A percentile compares a stretch with the other conserved stretches of the same genome.
These are phyloP conservation scores for Elegia similella DNA, from an alignment of 2,888 invertebrate species.

Conservation along the genomic window DNA sequence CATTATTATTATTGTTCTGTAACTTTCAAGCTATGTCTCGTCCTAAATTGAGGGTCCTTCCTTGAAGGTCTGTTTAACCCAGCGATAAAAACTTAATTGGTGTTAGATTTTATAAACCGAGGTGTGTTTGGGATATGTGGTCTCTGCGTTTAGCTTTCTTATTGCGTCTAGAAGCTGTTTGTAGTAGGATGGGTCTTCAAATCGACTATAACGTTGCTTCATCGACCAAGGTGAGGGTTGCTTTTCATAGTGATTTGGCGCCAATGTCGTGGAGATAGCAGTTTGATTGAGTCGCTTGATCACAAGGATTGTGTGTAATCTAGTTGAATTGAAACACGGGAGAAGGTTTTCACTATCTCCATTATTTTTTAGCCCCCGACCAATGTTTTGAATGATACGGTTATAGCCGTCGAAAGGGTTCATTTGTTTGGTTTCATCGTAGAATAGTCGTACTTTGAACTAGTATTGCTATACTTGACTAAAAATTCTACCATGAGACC, in stretches of 20 bases:
- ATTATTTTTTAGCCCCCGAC: slow-evolving; percentile 19
- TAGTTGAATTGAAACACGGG: slow-evolving; percentile 26
- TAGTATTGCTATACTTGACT: slow-evolving; percentile 2
- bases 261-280: slow-evolving; percentile 1
- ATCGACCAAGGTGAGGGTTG: neutral
- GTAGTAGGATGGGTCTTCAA: slow-evolving; percentile 15
- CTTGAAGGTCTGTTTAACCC: slow-evolving; percentile 50
- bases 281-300: slow-evolving; percentile 16
- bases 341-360: slow-evolving; percentile 25
- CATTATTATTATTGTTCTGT: neutral
- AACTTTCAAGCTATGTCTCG: neutral
- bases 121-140: slow-evolving; percentile 77
- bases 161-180: slow-evolving; percentile 42
- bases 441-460: neutral
- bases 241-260: neutral
- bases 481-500: slow-evolving; percentile 6
- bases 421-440: neutral
- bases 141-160: slow-evolving; percentile 58
- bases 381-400: neutral
- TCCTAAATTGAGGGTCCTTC: slow-evolving; percentile 3
- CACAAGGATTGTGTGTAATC: slow-evolving; percentile 23
- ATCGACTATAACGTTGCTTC: neutral
- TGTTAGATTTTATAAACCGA: slow-evolving; percentile 65
- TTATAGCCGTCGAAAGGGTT: neutral
- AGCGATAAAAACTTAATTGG: slow-evolving; percentile 56